These are phyloP conservation scores for Drosophila repleta DNA, from an alignment of 1,140 invertebrate species.

Conservation along the genomic window DNA sequence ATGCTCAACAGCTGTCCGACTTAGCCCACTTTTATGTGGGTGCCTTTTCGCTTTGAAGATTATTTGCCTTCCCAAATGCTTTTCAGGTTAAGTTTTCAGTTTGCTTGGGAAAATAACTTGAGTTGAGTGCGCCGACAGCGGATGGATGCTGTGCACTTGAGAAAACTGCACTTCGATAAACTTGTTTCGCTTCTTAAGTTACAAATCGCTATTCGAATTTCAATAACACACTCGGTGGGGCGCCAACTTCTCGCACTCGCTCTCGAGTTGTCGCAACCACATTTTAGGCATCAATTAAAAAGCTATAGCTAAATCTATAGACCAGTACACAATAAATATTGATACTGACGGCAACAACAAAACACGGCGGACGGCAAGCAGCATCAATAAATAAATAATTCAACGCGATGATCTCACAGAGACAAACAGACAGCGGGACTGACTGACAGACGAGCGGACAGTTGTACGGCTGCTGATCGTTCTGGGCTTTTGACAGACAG, in stretches of 20 bases:
- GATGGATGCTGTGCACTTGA: constrained; percentile 38
- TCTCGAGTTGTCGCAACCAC: constrained; percentile 49
- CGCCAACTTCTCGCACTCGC: constrained; percentile 47
- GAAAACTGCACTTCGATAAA: constrained; percentile 34
- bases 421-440: constrained; percentile 10
- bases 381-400: constrained; percentile 64
- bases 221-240: constrained; percentile 36
- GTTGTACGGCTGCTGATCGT: constrained; percentile 50
- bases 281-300: constrained; percentile 74
- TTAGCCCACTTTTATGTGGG: constrained; percentile 22
- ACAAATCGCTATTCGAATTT: constrained; percentile 59
- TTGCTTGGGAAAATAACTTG: constrained; percentile 1
- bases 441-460: constrained; percentile 29
- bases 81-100: constrained; percentile 52
- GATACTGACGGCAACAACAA: constrained; percentile 38
- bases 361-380: too few relatives aligned
- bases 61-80: constrained; percentile 14
- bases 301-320: constrained; percentile 32
- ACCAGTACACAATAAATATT: constrained; percentile 57
- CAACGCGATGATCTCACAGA: constrained; percentile 65
- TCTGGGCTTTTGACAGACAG: constrained; percentile 38
- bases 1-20: constrained; percentile 48
- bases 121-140: constrained; percentile 1
- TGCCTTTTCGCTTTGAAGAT: constrained; percentile 27
- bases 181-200: constrained; percentile 60